A percentile compares a stretch with the other conserved stretches of the same genome.
These are phyloP conservation scores for Zaprionus bogoriensis DNA, from an alignment of 2,888 invertebrate species.

Conservation along the genomic window DNA sequence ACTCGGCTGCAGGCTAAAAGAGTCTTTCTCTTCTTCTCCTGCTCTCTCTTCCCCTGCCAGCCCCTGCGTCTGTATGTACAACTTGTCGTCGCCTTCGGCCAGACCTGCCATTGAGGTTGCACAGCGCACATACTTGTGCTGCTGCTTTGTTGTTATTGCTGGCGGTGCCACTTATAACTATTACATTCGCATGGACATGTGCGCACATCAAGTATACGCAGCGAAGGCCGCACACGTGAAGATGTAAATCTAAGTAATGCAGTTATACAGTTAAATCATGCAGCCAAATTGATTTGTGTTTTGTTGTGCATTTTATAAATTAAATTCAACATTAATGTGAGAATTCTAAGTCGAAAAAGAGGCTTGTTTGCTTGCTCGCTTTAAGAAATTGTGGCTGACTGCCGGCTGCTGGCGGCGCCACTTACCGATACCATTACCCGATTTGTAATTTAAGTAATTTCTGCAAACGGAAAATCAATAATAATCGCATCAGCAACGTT, in stretches of 20 bases:
- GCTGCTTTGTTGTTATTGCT: not conserved
- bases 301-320: constrained; percentile 51
- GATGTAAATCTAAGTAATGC: constrained; percentile 51
- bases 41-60: not conserved
- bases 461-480: constrained; percentile 60
- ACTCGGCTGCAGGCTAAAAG: constrained; percentile 55
- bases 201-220: constrained; percentile 67
- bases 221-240: constrained; percentile 61
- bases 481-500: constrained; percentile 58
- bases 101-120: constrained; percentile 64
- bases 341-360: no score
- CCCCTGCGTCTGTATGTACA: constrained; percentile 35
- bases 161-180: constrained; percentile 53
- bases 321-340: constrained; percentile 36
- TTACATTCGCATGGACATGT: constrained; percentile 67
- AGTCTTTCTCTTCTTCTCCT: not conserved
- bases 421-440: constrained; percentile 1
- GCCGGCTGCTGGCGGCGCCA: no score
- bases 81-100: constrained; percentile 40
- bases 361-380: no score
- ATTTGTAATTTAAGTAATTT: constrained; percentile 55
- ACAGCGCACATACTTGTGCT: constrained; percentile 37
- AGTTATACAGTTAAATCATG: constrained; percentile 48
- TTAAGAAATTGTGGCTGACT: no score
- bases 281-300: constrained; percentile 64